These are phyloP conservation scores for Agrochola lota DNA, from an alignment of 2,888 invertebrate species.

Conservation along the genomic window DNA sequence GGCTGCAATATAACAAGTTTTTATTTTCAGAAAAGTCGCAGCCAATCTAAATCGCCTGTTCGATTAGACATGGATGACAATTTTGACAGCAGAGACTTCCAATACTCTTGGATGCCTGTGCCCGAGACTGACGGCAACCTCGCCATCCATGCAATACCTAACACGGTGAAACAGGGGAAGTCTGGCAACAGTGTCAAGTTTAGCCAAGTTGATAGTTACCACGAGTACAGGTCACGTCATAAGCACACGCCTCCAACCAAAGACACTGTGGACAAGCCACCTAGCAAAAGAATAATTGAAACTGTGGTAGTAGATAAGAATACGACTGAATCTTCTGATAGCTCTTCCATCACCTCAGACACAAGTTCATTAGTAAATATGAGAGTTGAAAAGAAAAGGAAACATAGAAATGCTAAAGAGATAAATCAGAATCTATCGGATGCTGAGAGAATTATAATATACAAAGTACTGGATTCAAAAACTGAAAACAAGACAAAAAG, in stretches of 20 bases:
- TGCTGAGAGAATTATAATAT: conserved; percentile 85
- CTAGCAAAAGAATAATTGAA: conserved; percentile 72
- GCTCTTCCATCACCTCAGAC: conserved; percentile 73
- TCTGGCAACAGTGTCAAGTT: conserved; percentile 83
- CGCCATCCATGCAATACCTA: conserved; percentile 84
- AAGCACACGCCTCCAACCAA: conserved; percentile 88
- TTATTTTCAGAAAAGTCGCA: conserved; percentile 71
- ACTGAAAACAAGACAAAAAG: conserved; percentile 71
- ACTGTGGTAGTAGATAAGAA: conserved; percentile 73
- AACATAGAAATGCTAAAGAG: conserved; percentile 54
- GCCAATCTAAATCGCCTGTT: conserved; percentile 73
- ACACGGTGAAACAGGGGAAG: conserved; percentile 74
- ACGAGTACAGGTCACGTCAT: conserved; percentile 86
- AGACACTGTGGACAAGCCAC: conserved; percentile 69
- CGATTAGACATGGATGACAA: conserved; percentile 63
- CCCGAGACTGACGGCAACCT: conserved; percentile 84
- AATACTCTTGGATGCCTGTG: conserved; percentile 88
- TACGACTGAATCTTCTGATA: conserved; percentile 69
- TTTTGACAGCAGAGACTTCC: conserved; percentile 75
- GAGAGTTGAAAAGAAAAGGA: conserved; percentile 58
- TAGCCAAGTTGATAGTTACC: conserved; percentile 84
- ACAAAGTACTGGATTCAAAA: conserved; percentile 83
- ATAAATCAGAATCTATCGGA: conserved; percentile 75
- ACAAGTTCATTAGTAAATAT: conserved; percentile 78
- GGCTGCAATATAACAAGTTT: neutral